Evolutionary conservation across 2,797 vertebrate species (phyloP), one percentile per base, ranked within the genome.

Genomic region (Myotis daubentonii): DNA sequence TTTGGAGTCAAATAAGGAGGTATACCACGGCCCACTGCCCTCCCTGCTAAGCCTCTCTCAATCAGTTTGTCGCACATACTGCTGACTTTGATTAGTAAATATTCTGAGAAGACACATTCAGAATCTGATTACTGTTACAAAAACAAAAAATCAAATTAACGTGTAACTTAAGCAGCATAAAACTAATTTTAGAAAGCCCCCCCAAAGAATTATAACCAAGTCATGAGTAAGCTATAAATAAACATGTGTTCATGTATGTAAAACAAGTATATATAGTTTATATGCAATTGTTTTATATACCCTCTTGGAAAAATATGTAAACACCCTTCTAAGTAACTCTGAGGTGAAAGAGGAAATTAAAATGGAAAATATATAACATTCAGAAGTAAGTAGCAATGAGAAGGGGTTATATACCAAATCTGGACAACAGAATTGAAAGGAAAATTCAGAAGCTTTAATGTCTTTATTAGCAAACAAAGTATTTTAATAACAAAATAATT

Each of bases 271-370:
- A 33, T 28, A 8, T 65, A 1, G 33, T 47, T 86, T 95, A 51
- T 65, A 33, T 44, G 55, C 10, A 41, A 66, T 47, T 86, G 33
- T 19, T 87, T 91, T 84, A 53, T 16, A 19, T 57, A 33, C 85
- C 13, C 86, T 66, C 38, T 65, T 85, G 11, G 13, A 49, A 72
- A 93, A 80, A 57, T 83, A 51, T 72, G 30, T 55, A 44, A 95
- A 87, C 28, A 78, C 6, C 6, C 2, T 16, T 44, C 30, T 68
- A 62, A 44, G 47, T 85, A 87, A 44, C 2, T 86, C 25, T 80
- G 92, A 82, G 5, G 13, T 83, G 38, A 94, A 75, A 85, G 57
- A 90, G 3, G 19, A 84, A 94, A 89, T 72, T 75, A 74, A 95
- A 91, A 93, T 16, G 9, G 25, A 94, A 94, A 71, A 57, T 91